A percentile compares a stretch with the other conserved stretches of the same genome.
Evolutionary conservation across 2,113 vertebrate species (phyloP).

Genomic region (Mastomys natalensis): DNA sequence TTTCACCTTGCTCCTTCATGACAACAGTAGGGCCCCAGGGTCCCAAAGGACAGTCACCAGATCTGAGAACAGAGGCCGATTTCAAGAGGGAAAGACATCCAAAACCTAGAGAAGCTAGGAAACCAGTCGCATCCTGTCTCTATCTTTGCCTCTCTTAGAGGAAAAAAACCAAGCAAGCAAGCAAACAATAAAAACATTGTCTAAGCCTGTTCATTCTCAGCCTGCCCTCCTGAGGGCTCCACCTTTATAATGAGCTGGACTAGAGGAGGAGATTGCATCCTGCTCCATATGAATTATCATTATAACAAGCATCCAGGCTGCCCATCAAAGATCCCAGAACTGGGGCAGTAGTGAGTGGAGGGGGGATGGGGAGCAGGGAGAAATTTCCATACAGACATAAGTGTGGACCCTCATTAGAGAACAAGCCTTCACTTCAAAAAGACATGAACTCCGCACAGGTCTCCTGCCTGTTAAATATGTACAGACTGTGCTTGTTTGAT

Average conservation of each 20-base stretch:
- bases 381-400: constrained; percentile 73
- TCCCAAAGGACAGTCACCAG: neutral
- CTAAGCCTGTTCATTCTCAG: constrained; percentile 85
- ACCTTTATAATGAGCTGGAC: constrained; percentile 87
- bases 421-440: constrained; percentile 81
- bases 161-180: constrained; percentile 66
- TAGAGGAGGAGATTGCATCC: constrained; percentile 85
- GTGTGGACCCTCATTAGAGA: constrained; percentile 81
- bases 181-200: constrained; percentile 61
- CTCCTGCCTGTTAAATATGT: constrained; percentile 74
- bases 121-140: neutral
- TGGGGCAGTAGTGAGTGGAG: neutral
- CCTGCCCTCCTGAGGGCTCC: constrained; percentile 85
- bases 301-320: constrained; percentile 75
- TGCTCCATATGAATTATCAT: constrained; percentile 85
- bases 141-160: constrained; percentile 7
- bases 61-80: neutral
- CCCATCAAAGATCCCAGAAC: constrained; percentile 77
- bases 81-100: neutral
- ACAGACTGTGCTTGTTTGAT: constrained; percentile 77
- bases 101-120: neutral
- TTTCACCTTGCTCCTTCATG: constrained; percentile 30
- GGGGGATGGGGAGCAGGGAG: neutral
- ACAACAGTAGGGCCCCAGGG: neutral
- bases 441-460: constrained; percentile 65